Base-by-base conservation (phyloP, 2,113 vertebrate genomes). In the Mormyrus lacerda region DNA sequence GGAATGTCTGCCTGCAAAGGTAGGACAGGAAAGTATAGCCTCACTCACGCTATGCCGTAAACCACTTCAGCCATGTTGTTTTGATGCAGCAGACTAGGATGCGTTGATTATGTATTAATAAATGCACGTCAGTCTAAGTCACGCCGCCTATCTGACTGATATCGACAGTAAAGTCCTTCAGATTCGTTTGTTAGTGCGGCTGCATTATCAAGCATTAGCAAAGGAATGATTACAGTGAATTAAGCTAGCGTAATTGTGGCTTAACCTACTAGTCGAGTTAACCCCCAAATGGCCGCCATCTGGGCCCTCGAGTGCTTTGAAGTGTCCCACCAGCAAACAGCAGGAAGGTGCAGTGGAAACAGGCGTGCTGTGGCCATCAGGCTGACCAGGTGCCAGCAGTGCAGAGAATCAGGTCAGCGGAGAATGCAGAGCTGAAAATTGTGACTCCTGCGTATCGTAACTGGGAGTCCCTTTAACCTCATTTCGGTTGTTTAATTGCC, bases 231-330 rank as follows among this genome's bases (percentile, higher is more conserved):
- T 93, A 90, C 90, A 65, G 89, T 88, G 89, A 91, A 91, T 92
- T 94, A 95, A 95, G 93, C 94, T 92, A 31, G 76, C 95, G 89
- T 94, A 94, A 93, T 94, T 93, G 94, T 94, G 89, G 94, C 94
- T 95, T 95, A 95, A 93, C 94, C 95, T 92, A 94, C 89, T 96
- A 94, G 93, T 95, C 94, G 91, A 95, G 92, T 95, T 96, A 94
- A 92, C 89, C 24, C 61, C 91, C 31, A 79, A 91, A 85, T 91
- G 90, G 88, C 84, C 44, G 92, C 95, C 95, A 95, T 96, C 95
- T 95, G 95, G 93, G 92, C 91, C 24, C 87, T 88, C n/a, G 92
- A 89, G 27, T 10, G 39, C 42, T 39, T 88, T 79, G 55, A 42
- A 48, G 44, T 79, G 82, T 84, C 88, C 89, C 50, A 35, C 86